Evolutionary conservation across 2,888 invertebrate genomes (phyloP).

Genomic region (Melieria omissa): DNA sequence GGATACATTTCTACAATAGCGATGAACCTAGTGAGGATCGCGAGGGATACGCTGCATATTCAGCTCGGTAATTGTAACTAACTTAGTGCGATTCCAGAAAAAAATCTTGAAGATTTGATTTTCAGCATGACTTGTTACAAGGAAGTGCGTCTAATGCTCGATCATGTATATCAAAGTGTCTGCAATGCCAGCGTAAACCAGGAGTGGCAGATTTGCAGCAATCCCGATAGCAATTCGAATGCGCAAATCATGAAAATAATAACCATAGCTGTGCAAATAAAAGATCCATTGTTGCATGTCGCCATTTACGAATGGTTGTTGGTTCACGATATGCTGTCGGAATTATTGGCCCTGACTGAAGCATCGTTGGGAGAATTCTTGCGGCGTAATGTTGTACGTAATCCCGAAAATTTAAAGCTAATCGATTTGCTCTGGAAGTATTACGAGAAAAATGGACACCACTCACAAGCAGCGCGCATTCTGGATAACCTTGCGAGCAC

Average conservation of each 20-base stretch:
- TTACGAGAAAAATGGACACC: conserved; percentile 92
- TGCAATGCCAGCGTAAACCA: conserved; percentile 56
- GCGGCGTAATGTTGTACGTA: conserved; percentile 66
- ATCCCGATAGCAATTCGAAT: conserved; percentile 52
- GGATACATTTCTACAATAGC: conserved; percentile 86
- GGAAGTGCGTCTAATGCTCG: conserved; percentile 83
- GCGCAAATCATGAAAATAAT: conserved; percentile 73
- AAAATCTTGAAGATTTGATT: conserved; percentile 31
- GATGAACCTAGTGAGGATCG: conserved; percentile 85
- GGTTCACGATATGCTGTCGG: conserved; percentile 77
- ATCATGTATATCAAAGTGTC: conserved; percentile 67
- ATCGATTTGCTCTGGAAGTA: conserved; percentile 95
- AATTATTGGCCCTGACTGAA: conserved; percentile 72
- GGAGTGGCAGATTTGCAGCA: conserved; percentile 47
- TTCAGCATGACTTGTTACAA: conserved; percentile 88
- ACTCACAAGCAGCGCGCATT: conserved; percentile 91
- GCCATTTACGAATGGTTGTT: conserved; percentile 95
- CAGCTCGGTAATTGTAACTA: conserved; percentile 68
- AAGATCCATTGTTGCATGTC: conserved; percentile 91
- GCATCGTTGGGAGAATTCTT: conserved; percentile 66
- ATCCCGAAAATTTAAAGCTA: conserved; percentile 72
- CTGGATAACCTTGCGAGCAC: conserved; percentile 82
- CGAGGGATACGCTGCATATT: conserved; percentile 81
- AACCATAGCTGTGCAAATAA: conserved; percentile 74
- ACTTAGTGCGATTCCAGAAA: not conserved